Conservation (phyloP, 2,797 vertebrate genomes). For the Dicrostonyx torquatus region DNA sequence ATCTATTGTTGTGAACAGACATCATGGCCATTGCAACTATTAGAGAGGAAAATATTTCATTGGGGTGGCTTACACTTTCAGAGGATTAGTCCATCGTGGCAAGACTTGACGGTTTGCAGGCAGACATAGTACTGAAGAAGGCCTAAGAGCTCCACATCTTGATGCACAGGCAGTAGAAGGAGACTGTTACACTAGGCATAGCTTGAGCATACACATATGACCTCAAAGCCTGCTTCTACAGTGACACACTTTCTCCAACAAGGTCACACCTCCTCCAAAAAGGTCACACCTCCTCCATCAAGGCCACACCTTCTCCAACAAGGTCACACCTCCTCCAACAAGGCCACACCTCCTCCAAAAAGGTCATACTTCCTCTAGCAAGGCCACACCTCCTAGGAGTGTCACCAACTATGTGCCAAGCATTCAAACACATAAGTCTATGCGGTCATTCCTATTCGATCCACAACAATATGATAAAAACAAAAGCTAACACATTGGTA, state of each 20-base stretch:
- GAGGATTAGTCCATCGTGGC: neutral
- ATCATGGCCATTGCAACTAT: neutral
- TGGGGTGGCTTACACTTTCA: neutral
- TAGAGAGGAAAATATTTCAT: neutral
- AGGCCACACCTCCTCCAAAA: neutral
- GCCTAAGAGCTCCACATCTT: neutral
- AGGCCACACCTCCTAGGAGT: neutral
- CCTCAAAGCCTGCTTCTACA: neutral
- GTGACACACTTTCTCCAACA: neutral
- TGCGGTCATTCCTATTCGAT: neutral
- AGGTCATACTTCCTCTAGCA: neutral
- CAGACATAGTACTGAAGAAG: neutral
- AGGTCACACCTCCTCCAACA: neutral
- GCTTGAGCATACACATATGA: neutral
- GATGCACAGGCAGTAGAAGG: neutral
- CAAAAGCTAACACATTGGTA: neutral
- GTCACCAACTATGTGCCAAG: neutral
- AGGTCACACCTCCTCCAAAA: neutral
- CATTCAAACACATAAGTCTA: neutral
- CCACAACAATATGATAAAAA: neutral
- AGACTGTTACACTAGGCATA: neutral
- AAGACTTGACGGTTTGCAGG: neutral
- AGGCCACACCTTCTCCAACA: neutral
- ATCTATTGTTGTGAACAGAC: neutral
- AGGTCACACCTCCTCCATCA: neutral